These are phyloP conservation scores for Shargacucullia verbasci DNA, from an alignment of 2,888 invertebrate species.

Conservation along the genomic window DNA sequence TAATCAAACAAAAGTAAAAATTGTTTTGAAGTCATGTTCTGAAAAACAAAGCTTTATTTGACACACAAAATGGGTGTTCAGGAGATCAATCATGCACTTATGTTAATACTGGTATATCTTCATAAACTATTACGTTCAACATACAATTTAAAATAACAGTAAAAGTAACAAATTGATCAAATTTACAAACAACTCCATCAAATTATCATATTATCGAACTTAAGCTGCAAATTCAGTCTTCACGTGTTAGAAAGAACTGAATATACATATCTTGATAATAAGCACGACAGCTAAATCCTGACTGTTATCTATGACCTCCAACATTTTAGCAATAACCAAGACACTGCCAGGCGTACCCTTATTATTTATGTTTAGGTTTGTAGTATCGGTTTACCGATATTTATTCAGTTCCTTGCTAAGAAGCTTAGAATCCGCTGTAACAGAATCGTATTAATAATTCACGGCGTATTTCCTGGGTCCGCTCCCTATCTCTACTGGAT, in stretches of 20 bases:
- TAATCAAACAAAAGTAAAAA: no score
- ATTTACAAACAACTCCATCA: neutral
- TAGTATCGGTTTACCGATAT: constrained; percentile 74
- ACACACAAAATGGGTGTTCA: no score
- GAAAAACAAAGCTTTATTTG: no score
- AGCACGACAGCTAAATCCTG: neutral
- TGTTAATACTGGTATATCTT: no score
- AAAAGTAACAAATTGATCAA: neutral
- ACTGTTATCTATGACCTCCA: neutral
- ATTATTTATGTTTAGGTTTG: constrained; percentile 60
- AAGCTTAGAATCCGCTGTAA: constrained; percentile 84
- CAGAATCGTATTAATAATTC: constrained; percentile 86
- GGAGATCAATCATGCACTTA: no score
- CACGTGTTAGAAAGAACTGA: no score
- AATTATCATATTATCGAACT: no score
- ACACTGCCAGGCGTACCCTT: constrained; percentile 50
- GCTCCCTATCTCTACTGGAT: constrained; percentile 77
- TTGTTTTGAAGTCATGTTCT: no score
- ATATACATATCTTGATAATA: no score
- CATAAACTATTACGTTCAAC: no score
- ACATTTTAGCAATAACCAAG: constrained; percentile 18
- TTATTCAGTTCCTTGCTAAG: constrained; percentile 84
- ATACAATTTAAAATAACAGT: no score
- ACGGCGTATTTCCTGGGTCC: constrained; percentile 75
- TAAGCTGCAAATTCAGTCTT: no score